Base-by-base conservation (phyloP, 2,797 vertebrate species). In the Ptychadena robeensis region DNA sequence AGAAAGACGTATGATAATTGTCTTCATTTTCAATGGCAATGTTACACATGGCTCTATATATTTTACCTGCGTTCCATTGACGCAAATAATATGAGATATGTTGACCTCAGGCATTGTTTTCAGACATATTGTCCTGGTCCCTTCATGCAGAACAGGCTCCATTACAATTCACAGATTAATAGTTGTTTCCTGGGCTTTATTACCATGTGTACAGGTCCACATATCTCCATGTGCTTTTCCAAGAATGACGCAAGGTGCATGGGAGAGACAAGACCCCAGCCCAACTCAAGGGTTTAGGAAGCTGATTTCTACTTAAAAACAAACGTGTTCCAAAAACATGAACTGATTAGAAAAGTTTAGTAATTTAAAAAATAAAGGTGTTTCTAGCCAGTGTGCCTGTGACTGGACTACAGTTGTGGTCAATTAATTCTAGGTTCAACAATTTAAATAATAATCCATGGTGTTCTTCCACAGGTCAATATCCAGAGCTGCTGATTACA, bases 101-200 rank as follows among this genome's bases (percentile, higher is more conserved):
- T 38, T 70, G 68, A 70, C 68, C 68, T 44, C 44, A 12, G 67
- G 37, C 11, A 28, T 37, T 40, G 38, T 72, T 30, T 32, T 14
- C 5, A 22, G 27, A 18, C 14, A 34, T 18, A 31, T 67, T 72
- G 40, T 72, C 70, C 40, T 38, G 35, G 15, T 22, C 25, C 35
- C 35, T n/a, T 72, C 40, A 72, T 53, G 70, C 40, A 30, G 40
- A 72, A 53, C 70, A 31, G 27, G 40, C 3, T 25, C 27, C 40
- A 30, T 72, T 72, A 48, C 40, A 72, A 53, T 44, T 25, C 70
- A 22, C n/a, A 53, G n/a, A 15, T 53, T 25, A 22, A 38, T 69
- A 15, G 25, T 4, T 14, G n/a, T 12, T 69, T 34, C 67, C 67
- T 69, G 9, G 22, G 67, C 67, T 69, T 69, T 38, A 35, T 66